phyloP scores from a whole-genome alignment of 2,888 invertebrate species.

The Pyrrhia umbra region DNA sequence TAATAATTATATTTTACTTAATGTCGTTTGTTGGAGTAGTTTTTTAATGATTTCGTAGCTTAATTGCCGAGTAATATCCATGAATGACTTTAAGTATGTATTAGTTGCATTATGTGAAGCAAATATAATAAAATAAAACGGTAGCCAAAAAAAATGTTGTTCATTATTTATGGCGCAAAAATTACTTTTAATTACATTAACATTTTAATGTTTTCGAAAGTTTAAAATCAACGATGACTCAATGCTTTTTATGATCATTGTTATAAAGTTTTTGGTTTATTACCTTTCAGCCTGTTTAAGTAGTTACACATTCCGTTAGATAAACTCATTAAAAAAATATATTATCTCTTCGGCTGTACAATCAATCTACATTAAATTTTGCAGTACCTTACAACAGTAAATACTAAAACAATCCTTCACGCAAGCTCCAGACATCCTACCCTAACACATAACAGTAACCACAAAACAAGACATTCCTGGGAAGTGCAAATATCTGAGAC shows the following conservation, averaged over 20 bases:
- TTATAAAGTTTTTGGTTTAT: too few relatives aligned
- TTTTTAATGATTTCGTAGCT: constrained; percentile 34
- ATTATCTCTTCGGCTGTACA: too few relatives aligned
- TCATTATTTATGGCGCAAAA: neutral
- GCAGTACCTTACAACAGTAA: too few relatives aligned
- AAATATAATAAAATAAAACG: neutral
- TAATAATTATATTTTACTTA: constrained; percentile 51
- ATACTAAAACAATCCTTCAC: too few relatives aligned
- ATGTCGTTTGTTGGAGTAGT: constrained; percentile 30
- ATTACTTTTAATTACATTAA: neutral
- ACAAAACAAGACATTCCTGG: neutral
- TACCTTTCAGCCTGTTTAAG: too few relatives aligned
- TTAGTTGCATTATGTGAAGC: neutral
- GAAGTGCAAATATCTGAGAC: neutral
- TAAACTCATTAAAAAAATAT: too few relatives aligned
- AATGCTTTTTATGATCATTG: constrained; percentile 5
- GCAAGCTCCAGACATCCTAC: too few relatives aligned
- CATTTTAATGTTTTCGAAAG: neutral
- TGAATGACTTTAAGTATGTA: constrained; percentile 11
- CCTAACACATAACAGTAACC: too few relatives aligned
- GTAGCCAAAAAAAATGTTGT: neutral
- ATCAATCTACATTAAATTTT: too few relatives aligned
- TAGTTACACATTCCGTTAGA: too few relatives aligned
- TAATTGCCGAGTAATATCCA: constrained; percentile 31
- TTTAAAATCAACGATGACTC: neutral